phyloP scores from a whole-genome alignment of 2,797 vertebrate genomes.

The Sus cebifrons region DNA sequence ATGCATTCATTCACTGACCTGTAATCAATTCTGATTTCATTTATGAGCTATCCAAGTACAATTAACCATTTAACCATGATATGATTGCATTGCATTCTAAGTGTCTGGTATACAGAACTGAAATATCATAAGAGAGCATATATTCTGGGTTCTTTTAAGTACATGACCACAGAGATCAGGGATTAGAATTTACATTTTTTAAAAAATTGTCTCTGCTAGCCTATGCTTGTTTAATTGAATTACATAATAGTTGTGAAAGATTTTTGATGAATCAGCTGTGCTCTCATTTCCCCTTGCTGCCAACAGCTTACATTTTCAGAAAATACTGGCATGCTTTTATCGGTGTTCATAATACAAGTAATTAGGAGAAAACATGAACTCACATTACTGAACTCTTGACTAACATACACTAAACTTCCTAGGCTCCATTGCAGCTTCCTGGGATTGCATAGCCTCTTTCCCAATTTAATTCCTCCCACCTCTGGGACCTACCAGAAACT shows the following conservation, averaged over 20 bases:
- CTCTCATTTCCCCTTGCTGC: neutral
- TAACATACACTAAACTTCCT: neutral
- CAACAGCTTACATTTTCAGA: neutral
- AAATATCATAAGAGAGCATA: neutral
- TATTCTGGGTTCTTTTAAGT: neutral
- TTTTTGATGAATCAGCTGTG: neutral
- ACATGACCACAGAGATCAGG: neutral
- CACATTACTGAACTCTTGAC: neutral
- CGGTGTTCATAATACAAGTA: neutral
- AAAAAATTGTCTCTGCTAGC: neutral
- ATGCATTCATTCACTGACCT: neutral
- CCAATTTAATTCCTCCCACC: neutral
- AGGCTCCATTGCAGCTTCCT: neutral
- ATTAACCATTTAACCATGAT: neutral
- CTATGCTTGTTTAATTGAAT: neutral
- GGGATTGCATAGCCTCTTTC: neutral
- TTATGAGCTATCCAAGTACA: constrained; percentile 22
- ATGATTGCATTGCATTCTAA: neutral
- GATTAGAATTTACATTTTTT: neutral
- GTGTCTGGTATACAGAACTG: neutral
- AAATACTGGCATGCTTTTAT: neutral
- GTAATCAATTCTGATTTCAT: neutral
- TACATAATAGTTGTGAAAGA: neutral
- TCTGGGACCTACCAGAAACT: neutral
- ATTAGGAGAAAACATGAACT: neutral